Percentiles rank a stretch among this genome's conserved stretches.
These are phyloP conservation scores for Bombus soroeensis DNA, from an alignment of 1,140 invertebrate species.

Conservation along the genomic window DNA sequence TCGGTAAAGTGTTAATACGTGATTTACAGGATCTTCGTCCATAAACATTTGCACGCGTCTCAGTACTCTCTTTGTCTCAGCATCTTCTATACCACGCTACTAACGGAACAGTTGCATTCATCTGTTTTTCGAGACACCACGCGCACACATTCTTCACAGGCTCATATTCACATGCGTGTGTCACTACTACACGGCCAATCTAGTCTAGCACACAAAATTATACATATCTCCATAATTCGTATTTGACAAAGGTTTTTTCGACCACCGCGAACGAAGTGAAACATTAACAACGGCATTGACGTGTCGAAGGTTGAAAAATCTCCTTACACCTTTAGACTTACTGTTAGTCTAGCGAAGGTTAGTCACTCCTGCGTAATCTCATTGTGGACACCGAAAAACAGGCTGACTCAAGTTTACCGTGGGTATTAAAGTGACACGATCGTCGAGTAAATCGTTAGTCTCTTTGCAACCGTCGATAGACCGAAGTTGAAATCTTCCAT, in stretches of 20 bases:
- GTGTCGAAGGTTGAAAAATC: neutral
- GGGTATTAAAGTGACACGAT: neutral
- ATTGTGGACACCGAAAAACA: slow-evolving; percentile 27
- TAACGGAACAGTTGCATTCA: no score
- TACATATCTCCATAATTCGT: no score
- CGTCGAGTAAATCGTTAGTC: neutral
- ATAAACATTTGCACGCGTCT: no score
- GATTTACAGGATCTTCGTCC: no score
- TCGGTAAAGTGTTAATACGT: no score
- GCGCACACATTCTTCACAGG: no score
- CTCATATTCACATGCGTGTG: no score
- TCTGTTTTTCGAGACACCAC: no score
- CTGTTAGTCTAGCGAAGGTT: neutral
- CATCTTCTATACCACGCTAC: no score
- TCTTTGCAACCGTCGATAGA: neutral
- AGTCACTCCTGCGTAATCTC: slow-evolving; percentile 20
- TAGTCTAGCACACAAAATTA: no score
- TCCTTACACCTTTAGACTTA: slow-evolving; percentile 6
- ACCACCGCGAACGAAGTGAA: neutral
- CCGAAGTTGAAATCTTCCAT: neutral
- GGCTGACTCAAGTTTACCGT: slow-evolving; percentile 22
- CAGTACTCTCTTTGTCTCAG: no score
- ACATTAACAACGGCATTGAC: neutral
- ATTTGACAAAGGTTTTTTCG: neutral
- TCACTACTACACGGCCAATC: no score